Percentiles rank a stretch among this genome's conserved stretches.
Conservation (phyloP, 64 coral and sea anemone genomes). For the Actinia equina region DNA sequence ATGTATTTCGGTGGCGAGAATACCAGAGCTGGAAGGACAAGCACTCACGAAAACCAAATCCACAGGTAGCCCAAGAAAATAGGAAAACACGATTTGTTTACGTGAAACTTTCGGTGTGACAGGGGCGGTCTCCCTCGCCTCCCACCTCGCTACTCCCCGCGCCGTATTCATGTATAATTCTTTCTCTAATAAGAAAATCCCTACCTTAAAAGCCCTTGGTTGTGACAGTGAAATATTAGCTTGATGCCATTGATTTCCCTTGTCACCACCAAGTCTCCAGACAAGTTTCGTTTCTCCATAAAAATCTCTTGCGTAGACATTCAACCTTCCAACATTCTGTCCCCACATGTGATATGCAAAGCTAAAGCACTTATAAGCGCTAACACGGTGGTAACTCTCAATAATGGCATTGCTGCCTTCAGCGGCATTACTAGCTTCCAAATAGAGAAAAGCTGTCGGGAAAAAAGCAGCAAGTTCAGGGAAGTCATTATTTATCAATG, state of each 20-base stretch:
- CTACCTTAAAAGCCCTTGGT: constrained; percentile 42
- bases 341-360: constrained; percentile 29
- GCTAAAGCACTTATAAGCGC: constrained; percentile 16
- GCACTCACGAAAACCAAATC: no score
- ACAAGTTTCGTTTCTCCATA: constrained; percentile 3
- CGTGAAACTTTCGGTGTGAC: no score
- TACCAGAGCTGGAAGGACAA: no score
- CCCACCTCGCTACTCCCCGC: no score
- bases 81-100: no score
- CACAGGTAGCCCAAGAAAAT: no score
- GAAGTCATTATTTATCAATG: background rate
- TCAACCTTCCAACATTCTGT: constrained; percentile 38
- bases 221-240: constrained; percentile 7
- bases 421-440: background rate
- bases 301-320: constrained; percentile 8
- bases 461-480: background rate
- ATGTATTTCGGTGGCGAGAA: no score
- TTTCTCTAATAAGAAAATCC: background rate
- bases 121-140: no score
- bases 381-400: constrained; percentile 7
- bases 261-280: constrained; percentile 52
- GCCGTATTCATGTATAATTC: no score
- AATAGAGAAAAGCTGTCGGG: background rate
- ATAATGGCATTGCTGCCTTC: background rate
- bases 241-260: constrained; percentile 33